These are phyloP conservation scores for Yoshiicerus persimilis DNA, from an alignment of 1,140 invertebrate species.

Conservation along the genomic window DNA sequence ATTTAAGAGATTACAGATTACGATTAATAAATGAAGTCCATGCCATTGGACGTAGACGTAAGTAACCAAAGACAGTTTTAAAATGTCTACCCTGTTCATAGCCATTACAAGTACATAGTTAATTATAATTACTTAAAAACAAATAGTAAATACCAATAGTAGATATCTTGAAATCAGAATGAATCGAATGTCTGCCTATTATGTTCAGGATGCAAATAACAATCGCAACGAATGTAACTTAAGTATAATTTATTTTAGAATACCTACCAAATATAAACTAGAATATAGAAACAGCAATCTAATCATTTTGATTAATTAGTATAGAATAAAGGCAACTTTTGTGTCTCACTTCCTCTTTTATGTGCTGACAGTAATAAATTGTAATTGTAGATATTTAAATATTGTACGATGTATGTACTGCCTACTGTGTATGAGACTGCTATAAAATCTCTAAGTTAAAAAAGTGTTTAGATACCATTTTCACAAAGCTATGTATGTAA, in stretches of 20 bases:
- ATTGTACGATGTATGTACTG: background rate
- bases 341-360: background rate
- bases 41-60: background rate
- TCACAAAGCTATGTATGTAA: background rate
- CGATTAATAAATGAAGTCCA: background rate
- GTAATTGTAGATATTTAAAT: too few relatives aligned
- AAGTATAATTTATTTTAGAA: background rate
- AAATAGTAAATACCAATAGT: background rate
- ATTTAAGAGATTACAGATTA: too few relatives aligned
- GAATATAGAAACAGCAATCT: background rate
- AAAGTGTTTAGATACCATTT: background rate
- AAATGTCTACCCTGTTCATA: background rate
- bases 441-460: background rate
- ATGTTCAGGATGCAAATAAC: background rate
- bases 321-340: too few relatives aligned
- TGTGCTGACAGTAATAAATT: too few relatives aligned
- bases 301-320: background rate
- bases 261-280: background rate
- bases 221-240: constrained; percentile 3
- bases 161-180: background rate
- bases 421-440: background rate
- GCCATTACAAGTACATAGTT: background rate
- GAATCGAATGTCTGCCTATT: background rate
- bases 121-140: background rate
- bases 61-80: background rate